These are phyloP conservation scores for Chesias legatella DNA, from an alignment of 2,888 invertebrate genomes.

Conservation along the genomic window DNA sequence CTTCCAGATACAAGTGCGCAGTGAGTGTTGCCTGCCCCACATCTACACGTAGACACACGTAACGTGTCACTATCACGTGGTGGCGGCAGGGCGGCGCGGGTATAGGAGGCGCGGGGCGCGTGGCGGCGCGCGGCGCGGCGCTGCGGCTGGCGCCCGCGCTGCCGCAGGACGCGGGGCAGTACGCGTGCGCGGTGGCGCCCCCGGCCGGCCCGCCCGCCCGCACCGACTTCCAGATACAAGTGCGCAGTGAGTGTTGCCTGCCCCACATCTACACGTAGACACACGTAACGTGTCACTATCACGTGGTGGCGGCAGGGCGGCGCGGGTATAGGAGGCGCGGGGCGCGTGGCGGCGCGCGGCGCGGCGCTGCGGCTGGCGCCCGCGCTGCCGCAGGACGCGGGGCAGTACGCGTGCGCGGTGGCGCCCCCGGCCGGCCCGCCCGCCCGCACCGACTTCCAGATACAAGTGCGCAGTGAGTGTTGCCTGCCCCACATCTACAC, in stretches of 20 bases:
- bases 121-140: slow-evolving; percentile 56
- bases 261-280: too few species aligned
- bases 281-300: slow-evolving; percentile 73
- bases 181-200: slow-evolving; percentile 87
- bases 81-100: slow-evolving; percentile 72
- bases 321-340: slow-evolving; percentile 54
- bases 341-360: slow-evolving; percentile 64
- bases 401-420: slow-evolving; percentile 88
- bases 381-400: slow-evolving; percentile 82
- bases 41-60: too few species aligned
- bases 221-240: slow-evolving; percentile 84
- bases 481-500: too few species aligned
- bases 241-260: slow-evolving; percentile 80
- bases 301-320: slow-evolving; percentile 75
- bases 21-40: slow-evolving; percentile 69
- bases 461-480: slow-evolving; percentile 85
- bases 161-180: slow-evolving; percentile 85
- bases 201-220: slow-evolving; percentile 85
- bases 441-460: slow-evolving; percentile 84
- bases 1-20: slow-evolving; percentile 85
- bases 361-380: slow-evolving; percentile 56
- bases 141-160: slow-evolving; percentile 58
- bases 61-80: slow-evolving; percentile 71
- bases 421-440: slow-evolving; percentile 85
- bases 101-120: slow-evolving; percentile 62